A percentile compares a stretch with the other conserved stretches of the same genome.
These are phyloP conservation scores for Kuschelorhynchus macadamiae DNA, from an alignment of 2,888 invertebrate species.

Conservation along the genomic window DNA sequence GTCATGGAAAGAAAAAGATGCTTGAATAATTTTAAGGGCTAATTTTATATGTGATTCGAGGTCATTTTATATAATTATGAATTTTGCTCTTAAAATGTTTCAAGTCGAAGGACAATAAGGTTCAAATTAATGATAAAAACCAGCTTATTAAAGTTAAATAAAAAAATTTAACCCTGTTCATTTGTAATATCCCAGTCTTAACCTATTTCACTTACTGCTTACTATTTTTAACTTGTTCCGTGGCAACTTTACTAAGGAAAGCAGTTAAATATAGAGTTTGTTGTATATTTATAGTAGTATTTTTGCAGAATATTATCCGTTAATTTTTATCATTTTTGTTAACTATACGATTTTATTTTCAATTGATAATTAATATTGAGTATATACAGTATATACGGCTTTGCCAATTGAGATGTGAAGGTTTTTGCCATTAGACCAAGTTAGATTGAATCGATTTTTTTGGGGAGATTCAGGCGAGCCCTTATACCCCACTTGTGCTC, in stretches of 20 bases:
- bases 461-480: too few species aligned
- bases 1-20: constrained; percentile 64
- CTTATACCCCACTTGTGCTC: too few species aligned
- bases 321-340: too few species aligned
- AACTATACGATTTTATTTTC: too few species aligned
- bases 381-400: too few species aligned
- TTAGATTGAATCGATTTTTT: too few species aligned
- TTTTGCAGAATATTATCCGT: neutral
- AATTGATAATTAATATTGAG: too few species aligned
- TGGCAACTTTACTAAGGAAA: constrained; percentile 30
- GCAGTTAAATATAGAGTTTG: constrained; percentile 10
- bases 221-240: constrained; percentile 11
- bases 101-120: neutral
- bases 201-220: constrained; percentile 24
- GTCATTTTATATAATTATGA: too few species aligned
- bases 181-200: constrained; percentile 65
- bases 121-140: constrained; percentile 5
- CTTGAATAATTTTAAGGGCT: constrained; percentile 9
- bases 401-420: too few species aligned
- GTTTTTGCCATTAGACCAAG: too few species aligned
- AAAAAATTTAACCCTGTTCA: constrained; percentile 61
- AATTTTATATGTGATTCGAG: neutral
- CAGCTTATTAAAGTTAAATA: constrained; percentile 24
- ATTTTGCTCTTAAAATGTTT: too few species aligned
- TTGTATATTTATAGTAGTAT: constrained; percentile 2